Evolutionary conservation across 2,113 vertebrate species (phyloP), one percentile per base, ranked within the genome.

Genomic region (Ramphastos sulfuratus): DNA sequence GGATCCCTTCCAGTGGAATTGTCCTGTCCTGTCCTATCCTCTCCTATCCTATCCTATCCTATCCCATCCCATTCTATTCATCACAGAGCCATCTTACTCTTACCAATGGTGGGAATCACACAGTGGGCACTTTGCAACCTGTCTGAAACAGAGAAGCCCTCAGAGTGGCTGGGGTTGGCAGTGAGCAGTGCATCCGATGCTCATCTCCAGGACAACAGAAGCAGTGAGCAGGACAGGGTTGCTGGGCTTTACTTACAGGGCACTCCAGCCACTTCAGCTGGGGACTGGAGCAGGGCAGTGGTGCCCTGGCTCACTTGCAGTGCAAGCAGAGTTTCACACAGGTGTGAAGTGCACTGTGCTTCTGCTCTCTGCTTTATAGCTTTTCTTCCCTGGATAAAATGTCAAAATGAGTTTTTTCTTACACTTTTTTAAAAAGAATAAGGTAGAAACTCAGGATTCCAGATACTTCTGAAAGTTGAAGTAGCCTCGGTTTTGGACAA

Each of bases 101-200:
- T 86, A 42, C 31, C 33, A 55, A 52, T 6, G 4, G 15, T 5
- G 17, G 21, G 10, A 64, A 73, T 37, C 64, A 35, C 6, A 37
- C 48, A 67, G 12, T 2, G 1, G 12, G 66, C 31, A 54, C 79
- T 81, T 84, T 46, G 58, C 33, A 58, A 65, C 28, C 37, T 23
- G 5, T 69, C 44, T 89, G 55, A 31, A 65, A 58, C 78, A 9
- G 1, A 69, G 18, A 74, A 81, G 46, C 42, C 14, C 31, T 28
- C 19, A 12, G n/a, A 25, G 8, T 44, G 20, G 25, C 50, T 82
- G 67, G 30, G 12, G 12, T 37, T 61, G 84, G 75, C 50, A 69
- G 63, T 1, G 0, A 73, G 72, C n/a, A 85, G 46, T 58, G 7
- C n/a, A 85, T 59, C 60, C 27, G 6, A 1, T 3, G 0, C 46